Evolutionary conservation across 2,888 invertebrate genomes (phyloP).

Genomic region (Limnephilus rhombicus): DNA sequence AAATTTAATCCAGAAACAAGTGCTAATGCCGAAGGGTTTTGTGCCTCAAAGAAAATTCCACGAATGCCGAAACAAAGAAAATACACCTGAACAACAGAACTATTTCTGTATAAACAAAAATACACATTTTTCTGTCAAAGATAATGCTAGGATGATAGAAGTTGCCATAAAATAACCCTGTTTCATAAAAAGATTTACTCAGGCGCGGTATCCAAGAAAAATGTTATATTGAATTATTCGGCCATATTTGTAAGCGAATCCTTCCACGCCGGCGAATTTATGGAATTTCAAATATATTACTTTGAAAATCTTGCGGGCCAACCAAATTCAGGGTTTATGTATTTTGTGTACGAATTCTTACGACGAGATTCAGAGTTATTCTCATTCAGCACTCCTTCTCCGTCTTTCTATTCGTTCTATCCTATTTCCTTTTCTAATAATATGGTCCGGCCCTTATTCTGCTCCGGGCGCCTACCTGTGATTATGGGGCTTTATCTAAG

Average conservation of each 20-base stretch:
- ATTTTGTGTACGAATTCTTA: constrained; percentile 7
- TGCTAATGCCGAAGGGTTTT: not conserved
- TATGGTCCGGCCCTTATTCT: not conserved
- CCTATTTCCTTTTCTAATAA: not conserved
- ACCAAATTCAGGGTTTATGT: constrained; percentile 22
- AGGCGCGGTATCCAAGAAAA: not conserved
- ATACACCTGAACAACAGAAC: not conserved
- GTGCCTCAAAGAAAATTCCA: not conserved
- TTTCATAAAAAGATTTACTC: constrained; percentile 34
- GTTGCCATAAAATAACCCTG: constrained; percentile 26
- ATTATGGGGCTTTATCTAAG: not conserved
- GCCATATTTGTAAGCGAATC: constrained; percentile 42
- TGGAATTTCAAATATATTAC: constrained; percentile 43
- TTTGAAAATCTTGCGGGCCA: constrained; percentile 2
- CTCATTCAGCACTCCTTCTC: not conserved
- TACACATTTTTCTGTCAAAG: not conserved
- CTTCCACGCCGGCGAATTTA: constrained; percentile 31
- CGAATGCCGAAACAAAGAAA: not conserved
- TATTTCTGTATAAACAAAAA: constrained; percentile 5
- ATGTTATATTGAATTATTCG: constrained; percentile 33
- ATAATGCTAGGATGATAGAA: not conserved
- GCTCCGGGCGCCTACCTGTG: not conserved
- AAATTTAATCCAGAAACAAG: not conserved
- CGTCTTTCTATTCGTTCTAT: not conserved
- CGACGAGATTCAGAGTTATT: constrained; percentile 3